These are phyloP conservation scores for Xiphophorus maculatus DNA, from an alignment of 2,113 vertebrate genomes.

Conservation along the genomic window DNA sequence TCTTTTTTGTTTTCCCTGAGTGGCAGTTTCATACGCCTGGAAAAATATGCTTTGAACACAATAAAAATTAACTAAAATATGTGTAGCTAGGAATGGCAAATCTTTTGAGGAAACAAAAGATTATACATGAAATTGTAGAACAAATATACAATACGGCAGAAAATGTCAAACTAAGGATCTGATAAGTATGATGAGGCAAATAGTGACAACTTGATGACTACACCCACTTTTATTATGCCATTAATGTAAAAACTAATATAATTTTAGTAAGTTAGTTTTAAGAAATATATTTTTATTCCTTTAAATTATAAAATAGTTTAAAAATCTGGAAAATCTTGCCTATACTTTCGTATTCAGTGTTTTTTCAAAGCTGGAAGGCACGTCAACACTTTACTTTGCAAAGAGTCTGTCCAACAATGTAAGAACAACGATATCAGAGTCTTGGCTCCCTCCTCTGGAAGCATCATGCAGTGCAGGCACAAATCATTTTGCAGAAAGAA, in stretches of 20 bases:
- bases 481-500: conserved; percentile 19
- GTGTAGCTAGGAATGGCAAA: too few species aligned
- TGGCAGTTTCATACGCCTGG: too few species aligned
- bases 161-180: neutral
- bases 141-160: too few species aligned
- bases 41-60: too few species aligned
- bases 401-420: neutral
- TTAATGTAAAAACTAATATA: neutral
- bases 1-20: too few species aligned
- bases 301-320: neutral
- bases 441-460: conserved; percentile 53
- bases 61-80: too few species aligned
- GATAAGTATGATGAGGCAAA: neutral
- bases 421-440: neutral
- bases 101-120: too few species aligned
- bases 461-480: conserved; percentile 29
- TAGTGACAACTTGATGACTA: too few species aligned
- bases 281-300: neutral
- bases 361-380: neutral
- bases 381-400: neutral
- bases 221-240: too few species aligned
- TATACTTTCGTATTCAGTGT: neutral
- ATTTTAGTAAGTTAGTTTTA: neutral
- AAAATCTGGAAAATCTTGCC: neutral
- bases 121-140: too few species aligned